Percentiles rank a stretch among this genome's conserved stretches.
phyloP scores from a whole-genome alignment of 2,113 vertebrate species.

The Lethenteron camtschaticum region DNA sequence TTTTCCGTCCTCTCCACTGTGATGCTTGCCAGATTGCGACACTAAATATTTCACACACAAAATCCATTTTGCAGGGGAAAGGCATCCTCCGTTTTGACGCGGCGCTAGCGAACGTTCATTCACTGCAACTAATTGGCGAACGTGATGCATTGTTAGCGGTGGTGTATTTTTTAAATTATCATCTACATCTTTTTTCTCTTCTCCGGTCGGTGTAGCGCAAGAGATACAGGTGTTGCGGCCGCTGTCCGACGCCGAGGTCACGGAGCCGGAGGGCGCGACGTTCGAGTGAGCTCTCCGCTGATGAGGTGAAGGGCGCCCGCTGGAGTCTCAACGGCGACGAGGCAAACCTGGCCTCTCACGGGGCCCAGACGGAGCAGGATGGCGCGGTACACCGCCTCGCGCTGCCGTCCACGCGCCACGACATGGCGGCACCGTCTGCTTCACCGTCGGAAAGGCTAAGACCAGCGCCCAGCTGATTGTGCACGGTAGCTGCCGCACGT shows the following conservation, averaged over 20 bases:
- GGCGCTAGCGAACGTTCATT: too few relatives aligned
- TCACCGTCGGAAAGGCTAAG: constrained; percentile 85
- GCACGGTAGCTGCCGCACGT: constrained; percentile 18
- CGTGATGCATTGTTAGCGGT: too few relatives aligned
- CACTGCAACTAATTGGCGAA: too few relatives aligned
- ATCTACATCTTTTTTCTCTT: too few relatives aligned
- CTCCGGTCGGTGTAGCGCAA: constrained; percentile 34
- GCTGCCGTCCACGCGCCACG: constrained; percentile 45
- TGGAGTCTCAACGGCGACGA: constrained; percentile 43
- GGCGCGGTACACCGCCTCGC: constrained; percentile 51
- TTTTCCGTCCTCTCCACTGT: too few relatives aligned
- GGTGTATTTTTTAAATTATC: too few relatives aligned
- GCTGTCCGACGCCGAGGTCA: constrained; percentile 54
- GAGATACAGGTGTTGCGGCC: constrained; percentile 59
- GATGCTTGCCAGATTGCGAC: too few relatives aligned
- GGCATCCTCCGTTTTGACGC: too few relatives aligned
- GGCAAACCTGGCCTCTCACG: constrained; percentile 15
- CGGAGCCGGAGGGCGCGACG: constrained; percentile 49
- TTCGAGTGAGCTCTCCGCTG: constrained; percentile 73
- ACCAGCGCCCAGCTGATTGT: constrained; percentile 50
- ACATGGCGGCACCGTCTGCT: constrained; percentile 64
- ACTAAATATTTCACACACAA: too few relatives aligned
- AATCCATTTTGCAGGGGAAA: too few relatives aligned
- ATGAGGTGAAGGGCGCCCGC: constrained; percentile 51
- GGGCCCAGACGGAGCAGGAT: constrained; percentile 53